Base-by-base conservation (phyloP, 1,140 invertebrate genomes). In the Leucophenga varia region DNA sequence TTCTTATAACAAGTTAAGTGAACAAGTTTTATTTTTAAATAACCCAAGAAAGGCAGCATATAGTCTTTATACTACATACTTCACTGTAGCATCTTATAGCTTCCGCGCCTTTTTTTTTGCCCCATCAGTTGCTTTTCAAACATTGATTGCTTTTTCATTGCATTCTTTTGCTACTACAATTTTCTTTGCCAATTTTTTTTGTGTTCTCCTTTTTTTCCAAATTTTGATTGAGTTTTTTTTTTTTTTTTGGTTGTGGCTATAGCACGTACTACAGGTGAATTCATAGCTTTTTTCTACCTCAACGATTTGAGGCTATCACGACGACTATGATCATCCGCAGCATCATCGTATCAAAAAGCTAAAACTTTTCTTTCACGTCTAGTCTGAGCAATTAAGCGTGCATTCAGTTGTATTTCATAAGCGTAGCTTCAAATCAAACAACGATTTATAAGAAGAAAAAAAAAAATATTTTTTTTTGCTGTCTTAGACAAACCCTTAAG, bases 141-240 rank as follows among this genome's bases (percentile, higher is more conserved):
- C 59, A 49, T 49, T 64, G 60, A 64, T 64, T 64, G 60, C 60
- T 64, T 64, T 64, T 64, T 64, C 60, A 64, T 64, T 64, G 60
- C 60, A 64, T 58, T 64, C 64, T 52, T 52, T 56, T 47, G 49
- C 55, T 16, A n/a, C 13, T 28, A 12, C 25, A 6, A 12, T 34
- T 34, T 34, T 34, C n/a, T 9, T 34, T 38, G 58, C 48, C 54
- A 61, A 61, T 52, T 61, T 61, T 61, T 57, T 30, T 42, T 14
- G n/a, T n/a, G n/a, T 35, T 13, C 36, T 28, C 4, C 31, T 34
- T 34, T 4, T 14, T 30, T 31, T 14, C 31, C n/a, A 14, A 32
- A 17, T 30, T 17, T 44, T 32, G 37, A 21, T 39, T 47, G n/a
- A n/a, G n/a, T 14, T 17, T 16, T 37, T 36, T 13, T 32, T 14